Base-by-base conservation (phyloP, 2,113 vertebrate species). In the Amazona vittata region DNA sequence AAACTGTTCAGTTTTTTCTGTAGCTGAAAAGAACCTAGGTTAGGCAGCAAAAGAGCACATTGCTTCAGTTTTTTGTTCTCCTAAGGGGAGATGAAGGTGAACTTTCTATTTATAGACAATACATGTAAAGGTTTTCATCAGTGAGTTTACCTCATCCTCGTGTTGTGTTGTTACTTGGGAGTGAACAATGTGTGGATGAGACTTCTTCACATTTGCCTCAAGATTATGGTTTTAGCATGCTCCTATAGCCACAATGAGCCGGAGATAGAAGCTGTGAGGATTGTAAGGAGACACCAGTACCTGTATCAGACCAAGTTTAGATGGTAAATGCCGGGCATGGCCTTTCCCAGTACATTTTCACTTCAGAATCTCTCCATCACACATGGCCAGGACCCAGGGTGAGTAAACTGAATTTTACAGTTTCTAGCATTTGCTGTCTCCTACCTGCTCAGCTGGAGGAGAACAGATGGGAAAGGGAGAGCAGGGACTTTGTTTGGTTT, bases 11-110 rank as follows among this genome's bases (percentile, higher is more conserved):
- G 2, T 24, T 71, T 68, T 78, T 94, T 59, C 50, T 70, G 5
- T 20, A 62, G 19, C 68, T 81, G 33, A 74, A 49, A 89, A 90
- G 35, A 93, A 93, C 37, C 31, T 63, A 77, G n/a, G n/a, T 46
- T 89, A 63, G 68, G 53, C 70, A 82, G 47, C 65, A 46, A 52
- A 76, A 84, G 91, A 60, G 8, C 29, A 75, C 39, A 33, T 70
- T 33, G 25, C 15, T 93, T 73, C 0, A 0, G 24, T 14, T 15
- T 57, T 37, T 39, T 41, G 52, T 37, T 22, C 22, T 60, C 37
- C 12, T 62, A 60, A 83, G 64, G 60, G 75, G 67, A 60, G 39
- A 57, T 22, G 19, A 93, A 74, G 60, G 52, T 75, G 73, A 95
- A 75, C 18, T 73, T 71, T 43, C 77, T 76, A 9, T 63, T 78